Evolutionary conservation across 2,888 invertebrate species (phyloP).

Genomic region (Epinotia demarniana): DNA sequence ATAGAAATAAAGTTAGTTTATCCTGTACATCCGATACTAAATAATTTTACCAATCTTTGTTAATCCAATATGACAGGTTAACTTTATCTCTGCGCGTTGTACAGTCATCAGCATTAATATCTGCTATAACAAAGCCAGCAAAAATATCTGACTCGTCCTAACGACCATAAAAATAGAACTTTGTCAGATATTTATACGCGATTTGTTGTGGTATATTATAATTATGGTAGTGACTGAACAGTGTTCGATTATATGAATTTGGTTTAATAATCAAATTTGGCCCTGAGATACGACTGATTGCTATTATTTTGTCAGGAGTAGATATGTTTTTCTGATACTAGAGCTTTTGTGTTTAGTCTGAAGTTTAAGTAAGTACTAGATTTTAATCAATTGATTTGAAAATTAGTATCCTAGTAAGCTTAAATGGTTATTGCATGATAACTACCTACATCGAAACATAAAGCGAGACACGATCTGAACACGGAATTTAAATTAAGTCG

Average conservation of each 20-base stretch:
- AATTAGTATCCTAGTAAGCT: constrained; percentile 38
- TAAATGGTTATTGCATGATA: constrained; percentile 40
- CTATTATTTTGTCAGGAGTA: constrained; percentile 18
- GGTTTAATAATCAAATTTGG: constrained; percentile 20
- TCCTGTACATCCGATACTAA: neutral
- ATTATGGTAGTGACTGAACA: neutral
- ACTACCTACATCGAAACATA: constrained; percentile 20
- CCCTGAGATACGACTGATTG: constrained; percentile 22
- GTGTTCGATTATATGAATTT: neutral
- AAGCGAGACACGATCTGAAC: constrained; percentile 38
- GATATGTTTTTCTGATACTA: constrained; percentile 20
- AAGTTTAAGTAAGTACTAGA: constrained; percentile 34
- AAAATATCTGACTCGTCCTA: too few relatives aligned
- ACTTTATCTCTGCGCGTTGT: neutral
- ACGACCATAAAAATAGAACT: too few relatives aligned
- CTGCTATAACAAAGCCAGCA: too few relatives aligned
- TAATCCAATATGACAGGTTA: neutral
- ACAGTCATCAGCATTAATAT: too few relatives aligned
- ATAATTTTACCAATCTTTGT: neutral
- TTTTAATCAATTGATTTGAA: constrained; percentile 42
- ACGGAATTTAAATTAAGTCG: constrained; percentile 39
- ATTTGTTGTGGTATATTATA: too few relatives aligned
- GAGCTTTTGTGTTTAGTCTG: constrained; percentile 34
- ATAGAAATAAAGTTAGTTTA: neutral
- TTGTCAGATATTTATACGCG: too few relatives aligned